Evolutionary conservation across 1,140 invertebrate species (phyloP).

Genomic region (Bathynomus jamesi): DNA sequence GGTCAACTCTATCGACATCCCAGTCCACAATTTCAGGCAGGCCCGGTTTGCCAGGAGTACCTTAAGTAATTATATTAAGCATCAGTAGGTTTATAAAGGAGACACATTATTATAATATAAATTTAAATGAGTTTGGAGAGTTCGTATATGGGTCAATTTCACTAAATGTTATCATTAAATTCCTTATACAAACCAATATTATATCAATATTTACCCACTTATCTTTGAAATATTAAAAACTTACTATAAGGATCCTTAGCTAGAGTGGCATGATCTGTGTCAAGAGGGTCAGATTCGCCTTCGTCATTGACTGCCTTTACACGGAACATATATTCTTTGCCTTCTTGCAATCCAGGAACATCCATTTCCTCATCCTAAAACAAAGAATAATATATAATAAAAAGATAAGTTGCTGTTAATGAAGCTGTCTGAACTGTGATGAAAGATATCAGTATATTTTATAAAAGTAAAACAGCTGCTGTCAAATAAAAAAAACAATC

Average conservation of each 20-base stretch:
- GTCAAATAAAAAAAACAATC: no score
- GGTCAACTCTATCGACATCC: constrained; percentile 82
- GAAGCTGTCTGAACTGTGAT: no score
- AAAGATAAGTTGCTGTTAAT: neutral
- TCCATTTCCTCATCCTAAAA: constrained; percentile 71
- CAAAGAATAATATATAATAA: neutral
- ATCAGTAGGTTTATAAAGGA: neutral
- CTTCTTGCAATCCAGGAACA: constrained; percentile 82
- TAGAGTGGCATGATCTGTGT: constrained; percentile 70
- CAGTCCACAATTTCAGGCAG: constrained; percentile 90
- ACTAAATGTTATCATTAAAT: no score
- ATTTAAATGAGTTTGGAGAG: constrained; percentile 7
- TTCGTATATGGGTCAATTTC: no score
- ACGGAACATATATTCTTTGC: constrained; percentile 91
- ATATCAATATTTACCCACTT: no score
- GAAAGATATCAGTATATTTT: no score
- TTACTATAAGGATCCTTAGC: constrained; percentile 93
- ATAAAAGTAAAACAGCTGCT: no score
- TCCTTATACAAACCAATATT: no score
- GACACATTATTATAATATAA: neutral
- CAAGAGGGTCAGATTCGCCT: constrained; percentile 90
- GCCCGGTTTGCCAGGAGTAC: constrained; percentile 68
- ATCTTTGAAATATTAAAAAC: no score
- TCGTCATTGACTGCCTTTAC: constrained; percentile 97
- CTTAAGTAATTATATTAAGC: constrained; percentile 3